Base-by-base conservation (phyloP, 2,888 invertebrate genomes). In the Oxytorus armatus region DNA sequence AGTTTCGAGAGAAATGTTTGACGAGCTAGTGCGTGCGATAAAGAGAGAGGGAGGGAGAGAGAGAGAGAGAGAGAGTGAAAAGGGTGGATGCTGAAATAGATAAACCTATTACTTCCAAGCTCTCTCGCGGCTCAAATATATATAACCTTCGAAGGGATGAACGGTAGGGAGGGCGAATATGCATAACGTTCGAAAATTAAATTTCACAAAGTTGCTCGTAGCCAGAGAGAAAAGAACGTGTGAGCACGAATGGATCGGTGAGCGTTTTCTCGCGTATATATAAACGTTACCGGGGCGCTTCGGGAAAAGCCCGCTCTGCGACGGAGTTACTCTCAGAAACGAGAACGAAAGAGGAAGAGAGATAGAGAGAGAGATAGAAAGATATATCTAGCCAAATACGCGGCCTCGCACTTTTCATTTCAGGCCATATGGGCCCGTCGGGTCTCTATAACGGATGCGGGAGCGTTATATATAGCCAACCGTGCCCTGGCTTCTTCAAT, bases 381-480 rank as follows among this genome's bases (percentile, higher is more conserved):
- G 33, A 75, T 36, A 65, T 69, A 66, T 14, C 49, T n/a, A 39
- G 33, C 10, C 29, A 25, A 65, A 70, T 70, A 75, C 75, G 57
- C 51, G 44, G 51, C 33, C 65, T 70, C 74, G 75, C 75, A 79
- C 79, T 79, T 79, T 79, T 79, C 79, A 79, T 79, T 75, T 75
- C 51, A 25, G 8, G 33, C 63, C 78, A 63, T 79, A 69, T 79
- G 74, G 69, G 61, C 63, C 42, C 49, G 51, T 49, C 25, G 57
- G 55, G 42, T 65, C 44, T 59, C 49, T 57, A 51, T 79, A 75
- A 75, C 51, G 53, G 49, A 70, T 59, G 59, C 21, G 55, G 66
- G 47, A 49, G 49, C 59, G 25, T 63, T 51, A 49, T 39, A 36
- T 14, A 72, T 23, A 14, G 16, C 42, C 55, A 1, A 25, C 16